These are phyloP conservation scores for Phalacrocorax pelagicus DNA, from an alignment of 2,113 vertebrate species.

Conservation along the genomic window DNA sequence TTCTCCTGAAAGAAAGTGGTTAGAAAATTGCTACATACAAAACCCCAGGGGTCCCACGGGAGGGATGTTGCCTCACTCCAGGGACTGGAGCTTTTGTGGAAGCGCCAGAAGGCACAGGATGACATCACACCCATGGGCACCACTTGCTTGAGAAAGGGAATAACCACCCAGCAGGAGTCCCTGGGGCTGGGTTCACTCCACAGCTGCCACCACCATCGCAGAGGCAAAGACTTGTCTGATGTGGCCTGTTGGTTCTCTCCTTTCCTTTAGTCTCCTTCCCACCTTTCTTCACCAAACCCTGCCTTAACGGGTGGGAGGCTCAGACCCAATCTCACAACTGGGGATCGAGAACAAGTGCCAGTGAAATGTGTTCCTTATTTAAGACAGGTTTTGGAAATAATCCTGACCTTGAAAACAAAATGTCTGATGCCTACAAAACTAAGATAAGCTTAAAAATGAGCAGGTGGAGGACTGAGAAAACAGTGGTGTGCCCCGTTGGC, in stretches of 20 bases:
- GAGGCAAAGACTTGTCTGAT: neutral
- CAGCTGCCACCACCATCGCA: neutral
- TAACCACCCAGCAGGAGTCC: neutral
- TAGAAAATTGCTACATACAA: neutral
- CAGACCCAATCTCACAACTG: neutral
- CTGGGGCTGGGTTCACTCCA: neutral
- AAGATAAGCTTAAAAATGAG: neutral
- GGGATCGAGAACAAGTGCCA: neutral
- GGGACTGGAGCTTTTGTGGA: neutral
- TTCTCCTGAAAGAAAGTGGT: neutral
- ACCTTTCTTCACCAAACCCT: neutral
- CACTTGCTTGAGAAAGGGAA: neutral
- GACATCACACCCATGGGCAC: neutral
- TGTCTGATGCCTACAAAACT: neutral
- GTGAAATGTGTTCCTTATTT: neutral
- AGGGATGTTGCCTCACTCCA: accelerated
- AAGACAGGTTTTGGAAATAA: neutral
- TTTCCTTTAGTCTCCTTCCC: neutral
- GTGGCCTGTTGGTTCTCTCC: neutral
- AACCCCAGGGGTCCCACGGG: neutral
- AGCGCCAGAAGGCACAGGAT: neutral
- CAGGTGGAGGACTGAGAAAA: neutral
- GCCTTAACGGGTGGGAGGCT: neutral
- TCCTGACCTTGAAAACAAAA: neutral
- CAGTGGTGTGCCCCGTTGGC: neutral